Base-by-base conservation (phyloP, 2,888 invertebrate genomes). In the Tiliacea aurago region DNA sequence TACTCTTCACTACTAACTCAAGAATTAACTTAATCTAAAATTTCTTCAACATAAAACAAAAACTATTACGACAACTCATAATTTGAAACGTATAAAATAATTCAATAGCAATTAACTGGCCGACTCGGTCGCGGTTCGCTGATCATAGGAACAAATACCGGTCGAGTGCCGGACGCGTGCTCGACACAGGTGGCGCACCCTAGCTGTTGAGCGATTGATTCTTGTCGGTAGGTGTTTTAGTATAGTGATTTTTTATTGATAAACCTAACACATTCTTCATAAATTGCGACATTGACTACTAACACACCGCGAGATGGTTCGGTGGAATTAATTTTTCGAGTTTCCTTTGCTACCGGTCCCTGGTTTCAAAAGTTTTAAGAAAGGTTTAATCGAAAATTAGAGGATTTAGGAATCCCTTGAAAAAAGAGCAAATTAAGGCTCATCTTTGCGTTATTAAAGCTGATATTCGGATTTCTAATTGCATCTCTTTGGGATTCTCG, bases 151-250 rank as follows among this genome's bases (percentile, higher is more conserved):
- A 76, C 76, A 76, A 79, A 83, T 76, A 72, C 63, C 53, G 58
- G 73, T 75, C 87, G 87, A 88, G 87, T 87, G 89, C 55, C 68
- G 56, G 77, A 59, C 90, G 86, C 88, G 89, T 90, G 92, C 53
- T 62, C 41, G 18, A 59, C 74, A 73, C 81, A 80, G 81, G 74
- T 81, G 84, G 73, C 56, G 66, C 69, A 62, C 84, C 81, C 81
- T 72, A 78, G 68, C 18, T 55, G 15, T n/a, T 64, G n/a, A 74
- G 28, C 56, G 64, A 81, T 73, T 63, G 43, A 62, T 59, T 63
- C 37, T 69, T 49, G 33, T 20, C 33, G 10, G 10, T 67, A n/a
- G 49, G 2, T 37, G 45, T 33, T 43, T 33, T 33, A 33, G 13
- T 47, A 1, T 55, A 18, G 15, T 28, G 5, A 23, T 45, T 53